Base-by-base conservation (phyloP, 2,888 invertebrate species). In the Eupsilia transversa region DNA sequence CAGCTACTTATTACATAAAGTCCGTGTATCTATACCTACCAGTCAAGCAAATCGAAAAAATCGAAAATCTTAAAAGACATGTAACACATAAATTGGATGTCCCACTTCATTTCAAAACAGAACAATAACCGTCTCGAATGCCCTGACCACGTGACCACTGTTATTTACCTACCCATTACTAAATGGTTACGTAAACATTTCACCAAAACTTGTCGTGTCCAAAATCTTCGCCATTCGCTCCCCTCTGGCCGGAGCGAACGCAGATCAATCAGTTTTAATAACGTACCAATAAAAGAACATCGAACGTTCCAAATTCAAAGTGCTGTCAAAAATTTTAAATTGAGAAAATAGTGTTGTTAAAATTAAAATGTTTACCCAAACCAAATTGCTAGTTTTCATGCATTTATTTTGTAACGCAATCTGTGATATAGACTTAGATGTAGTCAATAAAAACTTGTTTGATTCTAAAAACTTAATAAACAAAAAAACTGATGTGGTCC, bases 151-250 rank as follows among this genome's bases (percentile, higher is more conserved):
- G 72, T 77, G 70, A 67, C 35, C 82, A 33, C 52, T 66, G 59
- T 57, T 83, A 83, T 81, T 71, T 80, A 80, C 60, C 56, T 68
- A 72, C 81, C 77, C 77, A 84, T 77, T 87, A 89, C 89, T 88
- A 80, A 85, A 71, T 68, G 59, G 87, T 95, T 96, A 94, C 92
- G 92, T 94, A 95, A 95, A 91, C 94, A 93, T 94, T 94, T 95
- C 95, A 93, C 94, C 91, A 79, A 77, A 92, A 91, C 90, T 90
- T 90, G 89, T 89, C 89, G 88, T 88, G 60, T 57, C 41, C 76
- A 79, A 79, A 94, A 93, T 89, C 92, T 92, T 93, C 94, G 92
- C 93, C 92, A 92, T 87, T 87, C 91, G 88, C 83, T 88, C 90
- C 90, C 85, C 92, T 91, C 90, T 87, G 87, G 80, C 79, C 88